Evolutionary conservation across 2,797 vertebrate genomes (phyloP).

Genomic region (Acanthurus leucopareius): DNA sequence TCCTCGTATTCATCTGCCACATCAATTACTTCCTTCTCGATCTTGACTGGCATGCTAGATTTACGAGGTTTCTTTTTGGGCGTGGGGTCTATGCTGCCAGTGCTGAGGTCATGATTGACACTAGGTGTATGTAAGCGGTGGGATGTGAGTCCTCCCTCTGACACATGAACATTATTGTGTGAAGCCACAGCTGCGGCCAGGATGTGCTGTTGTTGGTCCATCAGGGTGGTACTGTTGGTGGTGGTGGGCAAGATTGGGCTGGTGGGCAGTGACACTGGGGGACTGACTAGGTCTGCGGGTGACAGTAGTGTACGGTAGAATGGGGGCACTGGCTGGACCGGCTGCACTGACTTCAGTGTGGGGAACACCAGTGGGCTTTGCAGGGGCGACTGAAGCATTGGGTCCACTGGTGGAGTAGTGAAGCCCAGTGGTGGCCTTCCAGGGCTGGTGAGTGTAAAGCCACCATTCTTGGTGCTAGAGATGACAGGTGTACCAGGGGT

Average conservation of each 20-base stretch:
- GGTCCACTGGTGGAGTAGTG: conserved; percentile 95
- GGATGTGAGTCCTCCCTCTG: conserved; percentile 76
- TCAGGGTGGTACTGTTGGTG: conserved; percentile 84
- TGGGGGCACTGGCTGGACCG: conserved; percentile 93
- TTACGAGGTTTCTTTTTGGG: conserved; percentile 99
- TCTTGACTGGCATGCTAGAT: conserved; percentile 99
- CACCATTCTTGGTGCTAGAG: conserved; percentile 95
- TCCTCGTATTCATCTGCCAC: conserved; percentile 97
- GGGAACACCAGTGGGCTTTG: conserved; percentile 96
- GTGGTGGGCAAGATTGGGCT: conserved; percentile 95
- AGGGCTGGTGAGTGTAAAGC: conserved; percentile 93
- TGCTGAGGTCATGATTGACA: conserved; percentile 81
- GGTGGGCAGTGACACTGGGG: conserved; percentile 95
- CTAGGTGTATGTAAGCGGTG: conserved; percentile 85
- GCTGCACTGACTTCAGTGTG: conserved; percentile 97
- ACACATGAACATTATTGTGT: conserved; percentile 79
- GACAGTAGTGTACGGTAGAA: conserved; percentile 98
- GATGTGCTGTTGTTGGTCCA: conserved; percentile 85
- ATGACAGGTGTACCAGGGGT: conserved; percentile 95
- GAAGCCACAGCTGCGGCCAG: conserved; percentile 84
- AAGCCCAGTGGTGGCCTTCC: conserved; percentile 96
- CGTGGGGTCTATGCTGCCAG: conserved; percentile 88
- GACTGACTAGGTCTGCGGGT: conserved; percentile 95
- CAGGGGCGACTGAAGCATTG: conserved; percentile 94
- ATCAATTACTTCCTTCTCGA: conserved; percentile 98